phyloP scores from a whole-genome alignment of 1,140 invertebrate species.

The Diachasma alloeum region DNA sequence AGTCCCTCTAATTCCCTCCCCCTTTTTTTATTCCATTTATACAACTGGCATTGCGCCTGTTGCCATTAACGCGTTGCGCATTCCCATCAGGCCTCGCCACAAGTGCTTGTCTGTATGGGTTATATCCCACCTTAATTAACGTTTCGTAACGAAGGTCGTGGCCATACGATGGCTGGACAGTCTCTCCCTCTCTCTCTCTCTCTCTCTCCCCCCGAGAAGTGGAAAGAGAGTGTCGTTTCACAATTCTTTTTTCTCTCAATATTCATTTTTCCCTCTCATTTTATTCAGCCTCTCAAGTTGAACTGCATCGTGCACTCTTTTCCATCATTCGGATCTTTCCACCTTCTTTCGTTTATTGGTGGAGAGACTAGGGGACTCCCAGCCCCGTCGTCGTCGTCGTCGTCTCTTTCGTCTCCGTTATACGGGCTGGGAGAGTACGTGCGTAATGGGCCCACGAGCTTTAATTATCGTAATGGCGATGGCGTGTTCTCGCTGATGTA shows the following conservation, averaged over 20 bases:
- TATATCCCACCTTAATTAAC: slow-evolving; percentile 56
- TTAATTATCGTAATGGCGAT: slow-evolving; percentile 41
- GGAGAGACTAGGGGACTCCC: not conserved
- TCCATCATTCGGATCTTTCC: slow-evolving; percentile 5
- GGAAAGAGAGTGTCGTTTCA: slow-evolving; percentile 14
- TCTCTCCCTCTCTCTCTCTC: not conserved
- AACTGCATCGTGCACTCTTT: not conserved
- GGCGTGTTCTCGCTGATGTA: slow-evolving; percentile 27
- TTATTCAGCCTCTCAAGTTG: not conserved
- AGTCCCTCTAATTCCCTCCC: slow-evolving; percentile 20
- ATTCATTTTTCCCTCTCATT: not conserved
- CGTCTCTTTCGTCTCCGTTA: slow-evolving; percentile 19
- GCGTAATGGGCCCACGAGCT: slow-evolving; percentile 30
- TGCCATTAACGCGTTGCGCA: slow-evolving; percentile 20
- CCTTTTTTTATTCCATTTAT: slow-evolving; percentile 17
- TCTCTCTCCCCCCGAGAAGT: not conserved
- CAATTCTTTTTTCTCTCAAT: not conserved
- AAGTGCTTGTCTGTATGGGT: not conserved
- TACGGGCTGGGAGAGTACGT: slow-evolving; percentile 16
- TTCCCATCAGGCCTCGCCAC: not conserved
- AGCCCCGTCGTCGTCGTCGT: not conserved
- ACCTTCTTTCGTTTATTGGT: slow-evolving; percentile 11
- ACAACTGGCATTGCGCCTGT: not conserved
- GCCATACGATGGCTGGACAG: slow-evolving; percentile 46
- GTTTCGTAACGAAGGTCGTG: slow-evolving; percentile 49